Conservation (phyloP, 2,888 invertebrate genomes). For the Strigamia transsilvanica region DNA sequence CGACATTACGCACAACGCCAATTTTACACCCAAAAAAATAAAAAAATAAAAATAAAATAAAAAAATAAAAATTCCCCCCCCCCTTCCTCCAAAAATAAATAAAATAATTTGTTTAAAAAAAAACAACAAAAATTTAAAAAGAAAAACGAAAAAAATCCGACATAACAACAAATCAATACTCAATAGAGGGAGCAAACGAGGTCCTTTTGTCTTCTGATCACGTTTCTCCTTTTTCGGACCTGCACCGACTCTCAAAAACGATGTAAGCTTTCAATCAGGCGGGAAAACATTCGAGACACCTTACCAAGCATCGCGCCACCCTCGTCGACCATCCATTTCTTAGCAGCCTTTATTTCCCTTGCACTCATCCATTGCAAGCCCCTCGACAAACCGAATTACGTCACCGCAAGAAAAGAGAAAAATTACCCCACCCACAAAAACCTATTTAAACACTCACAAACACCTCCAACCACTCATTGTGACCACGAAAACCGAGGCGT, state of each 20-base stretch:
- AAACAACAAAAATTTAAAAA: constrained; percentile 32
- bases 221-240: constrained; percentile 29
- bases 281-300: constrained; percentile 44
- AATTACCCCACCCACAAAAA: background rate
- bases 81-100: too few relatives aligned
- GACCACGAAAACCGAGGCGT: background rate
- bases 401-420: background rate
- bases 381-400: background rate
- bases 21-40: background rate
- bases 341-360: background rate
- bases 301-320: background rate
- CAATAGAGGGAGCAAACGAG: constrained; percentile 41
- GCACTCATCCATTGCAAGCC: constrained; percentile 7
- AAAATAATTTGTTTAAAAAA: background rate
- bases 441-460: background rate
- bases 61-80: background rate
- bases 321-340: too few relatives aligned
- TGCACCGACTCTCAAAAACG: constrained; percentile 41
- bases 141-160: constrained; percentile 26
- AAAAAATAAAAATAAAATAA: background rate
- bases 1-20: background rate
- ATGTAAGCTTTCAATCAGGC: constrained; percentile 44
- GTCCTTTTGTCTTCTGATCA: constrained; percentile 42
- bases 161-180: constrained; percentile 42
- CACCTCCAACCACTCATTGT: background rate